Base-by-base conservation (phyloP, 2,888 invertebrate genomes). In the Epinotia brunnichana region DNA sequence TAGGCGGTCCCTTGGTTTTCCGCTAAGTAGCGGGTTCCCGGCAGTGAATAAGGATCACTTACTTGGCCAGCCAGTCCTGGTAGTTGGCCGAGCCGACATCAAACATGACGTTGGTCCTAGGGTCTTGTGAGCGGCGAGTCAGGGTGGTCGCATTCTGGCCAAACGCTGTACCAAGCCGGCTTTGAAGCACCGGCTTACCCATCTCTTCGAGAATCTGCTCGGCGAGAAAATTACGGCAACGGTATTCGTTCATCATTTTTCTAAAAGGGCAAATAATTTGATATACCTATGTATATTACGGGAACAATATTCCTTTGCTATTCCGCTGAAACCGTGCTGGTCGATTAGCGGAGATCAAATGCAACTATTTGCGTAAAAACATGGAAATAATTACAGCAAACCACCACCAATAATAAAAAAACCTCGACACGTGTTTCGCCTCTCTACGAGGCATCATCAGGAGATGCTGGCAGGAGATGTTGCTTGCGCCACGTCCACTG, bases 181-280 rank as follows among this genome's bases (percentile, higher is more conserved):
- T 85, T 73, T 92, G 89, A 2, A 91, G 67, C 24, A 87, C 83
- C 19, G 87, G 87, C 74, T 90, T 89, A 2, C 90, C 91, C 86
- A 96, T 94, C 78, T 96, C 95, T 11, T 94, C 94, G 54, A 96
- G 86, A 76, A 97, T 96, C 88, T 96, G 95, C 79, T 96, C 95
- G 0, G 96, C 96, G 53, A 97, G 85, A 83, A 95, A 97, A 81
- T 95, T 96, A 48, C 96, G 94, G 78, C 96, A 96, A 61, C 96
- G 90, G 83, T 96, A 97, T 83, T 97, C 96, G 81, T 96, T 96
- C 95, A 97, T 96, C 94, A 95, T 96, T 85, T 94, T 94, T 80
- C 96, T 96, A 80, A 2, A 84, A 81, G 19, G 35, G 69, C n/a
- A 48, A n/a, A 3, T 39, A 35, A 35, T 35, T 7, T 24, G 21